Percentiles rank a stretch among this genome's conserved stretches.
These are phyloP conservation scores for Deroptyus accipitrinus DNA, from an alignment of 2,113 vertebrate species.

Conservation along the genomic window DNA sequence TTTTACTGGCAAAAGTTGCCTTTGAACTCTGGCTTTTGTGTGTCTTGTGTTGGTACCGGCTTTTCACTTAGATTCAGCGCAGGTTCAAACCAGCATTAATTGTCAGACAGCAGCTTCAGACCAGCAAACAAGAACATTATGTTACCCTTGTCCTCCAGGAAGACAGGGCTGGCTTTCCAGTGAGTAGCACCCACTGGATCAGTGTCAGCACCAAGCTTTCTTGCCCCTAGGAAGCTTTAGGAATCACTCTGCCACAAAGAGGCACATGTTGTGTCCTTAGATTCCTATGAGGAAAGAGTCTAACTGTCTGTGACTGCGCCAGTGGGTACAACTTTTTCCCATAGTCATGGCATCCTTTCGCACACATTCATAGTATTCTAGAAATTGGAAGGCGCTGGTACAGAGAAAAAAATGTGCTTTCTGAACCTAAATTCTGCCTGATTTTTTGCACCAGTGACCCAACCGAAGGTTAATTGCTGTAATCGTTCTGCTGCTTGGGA, in stretches of 20 bases:
- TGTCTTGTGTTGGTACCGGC: background rate
- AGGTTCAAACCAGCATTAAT: background rate
- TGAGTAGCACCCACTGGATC: accelerated
- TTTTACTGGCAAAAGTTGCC: background rate
- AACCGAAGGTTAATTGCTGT: background rate
- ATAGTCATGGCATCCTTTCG: background rate
- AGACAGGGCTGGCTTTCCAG: background rate
- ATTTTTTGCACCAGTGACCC: accelerated
- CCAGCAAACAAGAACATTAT: accelerated
- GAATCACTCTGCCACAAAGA: background rate
- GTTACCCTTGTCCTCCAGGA: background rate
- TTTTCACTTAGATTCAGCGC: background rate
- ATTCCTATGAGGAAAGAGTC: background rate
- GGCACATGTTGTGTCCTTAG: background rate
- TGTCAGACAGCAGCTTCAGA: background rate
- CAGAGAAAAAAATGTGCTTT: background rate
- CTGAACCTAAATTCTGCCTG: background rate
- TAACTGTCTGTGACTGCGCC: background rate
- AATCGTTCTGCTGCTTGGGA: background rate
- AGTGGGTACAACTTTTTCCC: background rate
- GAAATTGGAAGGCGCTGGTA: background rate
- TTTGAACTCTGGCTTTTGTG: background rate
- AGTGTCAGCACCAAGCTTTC: accelerated
- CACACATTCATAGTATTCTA: background rate
- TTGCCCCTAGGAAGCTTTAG: background rate